These are phyloP conservation scores for Megaceryle alcyon DNA, from an alignment of 2,797 vertebrate genomes.

Conservation along the genomic window DNA sequence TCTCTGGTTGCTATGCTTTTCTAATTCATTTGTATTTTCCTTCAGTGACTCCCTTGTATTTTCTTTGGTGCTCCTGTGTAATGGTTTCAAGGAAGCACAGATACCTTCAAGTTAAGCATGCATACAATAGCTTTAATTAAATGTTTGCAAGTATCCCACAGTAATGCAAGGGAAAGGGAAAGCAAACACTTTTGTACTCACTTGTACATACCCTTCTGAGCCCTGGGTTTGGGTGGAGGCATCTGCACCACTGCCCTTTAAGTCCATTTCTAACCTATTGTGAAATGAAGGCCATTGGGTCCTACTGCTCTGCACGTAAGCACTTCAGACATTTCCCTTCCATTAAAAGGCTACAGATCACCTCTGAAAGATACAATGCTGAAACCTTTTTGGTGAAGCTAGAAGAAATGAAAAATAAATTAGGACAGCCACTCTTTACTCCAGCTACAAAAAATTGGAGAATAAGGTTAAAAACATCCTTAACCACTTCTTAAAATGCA, in stretches of 20 bases:
- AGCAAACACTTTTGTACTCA: slow-evolving; percentile 47
- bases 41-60: slow-evolving; percentile 67
- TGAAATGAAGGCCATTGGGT: background rate
- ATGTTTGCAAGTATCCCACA: slow-evolving; percentile 63
- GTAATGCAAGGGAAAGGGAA: slow-evolving; percentile 49
- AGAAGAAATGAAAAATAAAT: background rate
- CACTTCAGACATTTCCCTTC: background rate
- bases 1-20: slow-evolving; percentile 67
- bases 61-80: slow-evolving; percentile 51
- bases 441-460: background rate
- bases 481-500: background rate
- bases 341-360: background rate
- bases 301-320: background rate
- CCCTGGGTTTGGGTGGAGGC: background rate
- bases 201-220: slow-evolving; percentile 28
- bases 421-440: background rate
- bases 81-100: slow-evolving; percentile 52
- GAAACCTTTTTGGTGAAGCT: background rate
- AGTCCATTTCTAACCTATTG: background rate
- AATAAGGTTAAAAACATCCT: background rate
- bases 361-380: background rate
- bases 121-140: slow-evolving; percentile 70
- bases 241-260: background rate
- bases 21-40: slow-evolving; percentile 70
- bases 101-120: slow-evolving; percentile 58